Percentiles rank a stretch among this genome's conserved stretches.
phyloP scores from a whole-genome alignment of 2,797 vertebrate genomes.

The Poeciliopsis infans region DNA sequence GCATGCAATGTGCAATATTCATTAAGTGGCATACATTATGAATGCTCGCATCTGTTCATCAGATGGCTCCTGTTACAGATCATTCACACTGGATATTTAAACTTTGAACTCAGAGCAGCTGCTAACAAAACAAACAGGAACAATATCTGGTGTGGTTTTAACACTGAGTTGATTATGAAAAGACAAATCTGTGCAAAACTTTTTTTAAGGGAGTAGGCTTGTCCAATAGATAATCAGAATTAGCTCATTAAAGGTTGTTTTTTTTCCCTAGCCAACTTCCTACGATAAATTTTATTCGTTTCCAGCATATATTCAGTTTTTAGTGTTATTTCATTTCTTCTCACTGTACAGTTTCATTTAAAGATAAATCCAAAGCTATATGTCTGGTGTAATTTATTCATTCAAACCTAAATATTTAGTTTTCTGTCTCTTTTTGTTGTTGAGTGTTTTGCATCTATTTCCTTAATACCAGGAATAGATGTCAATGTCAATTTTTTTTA shows the following conservation, averaged over 20 bases:
- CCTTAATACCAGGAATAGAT: conserved; percentile 65
- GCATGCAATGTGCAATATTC: conserved; percentile 82
- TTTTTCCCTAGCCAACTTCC: background rate
- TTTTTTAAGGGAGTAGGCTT: background rate
- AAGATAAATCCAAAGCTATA: conserved; percentile 26
- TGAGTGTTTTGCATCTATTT: conserved; percentile 69
- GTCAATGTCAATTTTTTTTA: conserved; percentile 57
- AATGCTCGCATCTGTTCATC: conserved; percentile 55
- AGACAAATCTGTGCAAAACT: background rate
- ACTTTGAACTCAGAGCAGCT: conserved; percentile 26
- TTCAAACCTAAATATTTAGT: conserved; percentile 45
- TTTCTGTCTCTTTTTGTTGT: conserved; percentile 24
- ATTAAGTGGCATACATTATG: conserved; percentile 66
- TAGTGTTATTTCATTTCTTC: background rate
- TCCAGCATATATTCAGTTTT: conserved; percentile 6
- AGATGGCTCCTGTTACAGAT: conserved; percentile 31
- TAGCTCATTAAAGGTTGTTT: background rate
- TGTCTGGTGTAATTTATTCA: conserved; percentile 38
- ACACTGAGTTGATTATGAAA: conserved; percentile 6
- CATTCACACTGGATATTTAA: conserved; percentile 37
- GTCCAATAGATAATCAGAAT: background rate
- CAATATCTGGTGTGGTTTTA: conserved; percentile 3
- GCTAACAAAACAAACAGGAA: conserved; percentile 10
- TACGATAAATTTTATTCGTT: conserved; percentile 23
- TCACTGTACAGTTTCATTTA: conserved; percentile 15